Percentiles rank a stretch among this genome's conserved stretches.
Conservation (phyloP, 2,113 vertebrate species). For the Ceuthmochares aereus region DNA sequence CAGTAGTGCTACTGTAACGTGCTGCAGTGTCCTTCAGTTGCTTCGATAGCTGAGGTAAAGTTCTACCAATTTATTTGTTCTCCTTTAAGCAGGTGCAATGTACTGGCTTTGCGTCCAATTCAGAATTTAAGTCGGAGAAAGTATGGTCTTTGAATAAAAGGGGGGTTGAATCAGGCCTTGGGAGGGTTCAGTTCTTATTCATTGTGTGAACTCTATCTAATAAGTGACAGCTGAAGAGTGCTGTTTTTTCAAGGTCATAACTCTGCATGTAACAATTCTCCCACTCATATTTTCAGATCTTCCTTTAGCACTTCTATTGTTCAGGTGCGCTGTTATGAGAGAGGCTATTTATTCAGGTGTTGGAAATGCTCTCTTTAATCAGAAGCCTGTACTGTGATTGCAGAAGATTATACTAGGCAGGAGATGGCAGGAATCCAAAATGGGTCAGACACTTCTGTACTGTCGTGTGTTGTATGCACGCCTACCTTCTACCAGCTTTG, state of each 20-base stretch:
- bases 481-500: not conserved
- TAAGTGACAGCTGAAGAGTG: not conserved
- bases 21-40: constrained; percentile 9
- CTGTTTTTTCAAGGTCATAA: constrained; percentile 33
- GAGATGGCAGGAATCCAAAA: not conserved
- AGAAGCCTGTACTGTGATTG: not conserved
- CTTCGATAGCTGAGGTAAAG: not conserved
- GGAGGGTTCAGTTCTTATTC: not conserved
- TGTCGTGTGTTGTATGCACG: not conserved
- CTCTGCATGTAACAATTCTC: not conserved
- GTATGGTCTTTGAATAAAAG: not conserved
- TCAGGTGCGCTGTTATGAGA: constrained; percentile 16
- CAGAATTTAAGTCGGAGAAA: constrained; percentile 33
- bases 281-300: not conserved
- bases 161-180: not conserved
- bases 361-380: constrained; percentile 30
- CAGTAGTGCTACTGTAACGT: not conserved
- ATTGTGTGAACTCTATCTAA: constrained; percentile 12
- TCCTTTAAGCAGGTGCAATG: constrained; percentile 14
- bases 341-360: constrained; percentile 20
- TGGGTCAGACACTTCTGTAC: not conserved
- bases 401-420: not conserved
- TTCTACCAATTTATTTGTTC: constrained; percentile 35
- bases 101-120: not conserved
- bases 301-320: constrained; percentile 1